Base-by-base conservation (phyloP, 64 coral and sea anemone genomes). In the Exaiptasia diaphana region DNA sequence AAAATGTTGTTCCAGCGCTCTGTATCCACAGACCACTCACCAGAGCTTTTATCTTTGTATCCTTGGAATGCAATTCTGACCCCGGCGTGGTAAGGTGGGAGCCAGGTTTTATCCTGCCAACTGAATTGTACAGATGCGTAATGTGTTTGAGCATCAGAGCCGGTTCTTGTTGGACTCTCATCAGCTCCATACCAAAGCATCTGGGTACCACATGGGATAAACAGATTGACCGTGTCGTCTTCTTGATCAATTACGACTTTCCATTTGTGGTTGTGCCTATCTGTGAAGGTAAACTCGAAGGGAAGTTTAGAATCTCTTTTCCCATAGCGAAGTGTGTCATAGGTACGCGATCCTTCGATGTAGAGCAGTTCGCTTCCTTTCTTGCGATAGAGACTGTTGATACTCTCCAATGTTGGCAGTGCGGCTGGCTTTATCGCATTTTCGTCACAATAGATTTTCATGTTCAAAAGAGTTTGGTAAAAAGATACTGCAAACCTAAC, bases 151-250 rank as follows among this genome's bases (percentile, higher is more conserved):
- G 74, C 74, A 77, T 77, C 74, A 32, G 74, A 77, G 18, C 74
- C 74, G 39, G 74, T 77, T 59, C 74, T 77, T 28, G 74, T 77
- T 77, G 74, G 74, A 77, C 52, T 77, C 4, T 77, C 74, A 33
- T 77, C 74, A 35, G 74, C 74, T 45, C 74, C 74, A 59, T 58
- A 77, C 74, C 74, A 77, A 14, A 77, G 74, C 74, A 77, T 77
- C 74, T 77, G 74, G 57, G 50, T 58, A 36, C 74, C 74, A 50
- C 74, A 77, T 6, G 74, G 74, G 20, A 77, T 77, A 36, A 77
- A 77, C 74, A 77, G 53, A 50, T 77, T 77, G 74, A 77, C 18
- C 2, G 32, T 58, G 50, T 77, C 74, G 74, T 77, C 74, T 33
- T 38, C 12, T n/a, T 24, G 35, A 58, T 77, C 74, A 38, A 77